A percentile compares a stretch with the other conserved stretches of the same genome.
These are phyloP conservation scores for Nymphicus hollandicus DNA, from an alignment of 2,113 vertebrate genomes.

Conservation along the genomic window DNA sequence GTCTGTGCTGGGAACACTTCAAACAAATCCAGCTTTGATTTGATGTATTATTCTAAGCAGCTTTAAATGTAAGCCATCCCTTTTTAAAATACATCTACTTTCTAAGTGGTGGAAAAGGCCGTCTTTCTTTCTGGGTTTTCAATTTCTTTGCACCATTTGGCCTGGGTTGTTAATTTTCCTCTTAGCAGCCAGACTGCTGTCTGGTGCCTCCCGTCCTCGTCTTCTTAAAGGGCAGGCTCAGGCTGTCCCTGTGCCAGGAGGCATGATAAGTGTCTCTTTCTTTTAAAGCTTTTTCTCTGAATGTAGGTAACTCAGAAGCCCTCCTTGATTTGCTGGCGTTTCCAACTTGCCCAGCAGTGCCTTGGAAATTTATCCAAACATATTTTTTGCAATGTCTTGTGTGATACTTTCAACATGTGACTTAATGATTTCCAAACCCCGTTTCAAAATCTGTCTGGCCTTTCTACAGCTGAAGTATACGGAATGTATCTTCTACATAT, in stretches of 20 bases:
- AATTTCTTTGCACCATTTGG: not conserved
- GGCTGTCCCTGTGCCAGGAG: not conserved
- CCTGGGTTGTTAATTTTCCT: not conserved
- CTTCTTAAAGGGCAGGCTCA: not conserved
- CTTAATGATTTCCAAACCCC: not conserved
- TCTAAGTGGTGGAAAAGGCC: not conserved
- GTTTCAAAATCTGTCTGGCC: not conserved
- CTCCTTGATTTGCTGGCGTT: not conserved
- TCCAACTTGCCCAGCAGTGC: not conserved
- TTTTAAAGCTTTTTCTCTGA: not conserved
- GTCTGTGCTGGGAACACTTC: not conserved
- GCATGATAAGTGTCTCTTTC: not conserved
- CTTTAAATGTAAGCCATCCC: not conserved
- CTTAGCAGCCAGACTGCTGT: not conserved
- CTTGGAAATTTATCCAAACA: not conserved
- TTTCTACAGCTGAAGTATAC: not conserved
- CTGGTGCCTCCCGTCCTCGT: not conserved
- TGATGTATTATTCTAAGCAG: not conserved
- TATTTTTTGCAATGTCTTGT: not conserved
- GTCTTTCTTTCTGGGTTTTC: not conserved
- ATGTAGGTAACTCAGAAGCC: not conserved
- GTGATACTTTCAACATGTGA: not conserved
- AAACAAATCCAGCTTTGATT: not conserved
- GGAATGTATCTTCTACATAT: not conserved
- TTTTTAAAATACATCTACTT: not conserved